These are phyloP conservation scores for Myiopsitta monachus DNA, from an alignment of 2,113 vertebrate genomes.

Conservation along the genomic window DNA sequence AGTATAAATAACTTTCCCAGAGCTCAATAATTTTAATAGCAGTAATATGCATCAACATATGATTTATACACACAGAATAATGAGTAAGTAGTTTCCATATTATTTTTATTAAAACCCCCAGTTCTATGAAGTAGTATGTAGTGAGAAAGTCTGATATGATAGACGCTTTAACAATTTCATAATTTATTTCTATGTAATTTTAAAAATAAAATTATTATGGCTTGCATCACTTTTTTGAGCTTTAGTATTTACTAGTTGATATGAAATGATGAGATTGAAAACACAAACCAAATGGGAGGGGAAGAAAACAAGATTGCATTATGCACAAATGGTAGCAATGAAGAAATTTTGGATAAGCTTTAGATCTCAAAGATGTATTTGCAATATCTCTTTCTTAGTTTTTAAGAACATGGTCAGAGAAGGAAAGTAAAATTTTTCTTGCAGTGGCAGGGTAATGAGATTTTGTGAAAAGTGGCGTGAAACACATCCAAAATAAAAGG, in stretches of 20 bases:
- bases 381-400: background rate
- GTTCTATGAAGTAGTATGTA: background rate
- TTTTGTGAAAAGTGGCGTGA: background rate
- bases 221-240: background rate
- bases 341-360: background rate
- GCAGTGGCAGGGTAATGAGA: background rate
- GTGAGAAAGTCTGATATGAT: background rate
- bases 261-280: background rate
- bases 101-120: background rate
- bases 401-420: background rate
- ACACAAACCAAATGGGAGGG: accelerated
- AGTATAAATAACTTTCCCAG: background rate
- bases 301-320: background rate
- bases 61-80: background rate
- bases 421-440: background rate
- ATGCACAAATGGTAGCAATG: background rate
- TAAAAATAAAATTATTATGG: background rate
- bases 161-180: background rate
- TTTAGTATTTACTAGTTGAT: background rate
- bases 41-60: background rate
- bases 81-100: background rate
- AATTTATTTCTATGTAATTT: background rate
- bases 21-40: background rate
- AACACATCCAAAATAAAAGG: background rate
- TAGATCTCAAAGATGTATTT: background rate